Percentiles rank a stretch among this genome's conserved stretches.
These are phyloP conservation scores for Numenius phaeopus DNA, from an alignment of 2,797 vertebrate species.

Conservation along the genomic window DNA sequence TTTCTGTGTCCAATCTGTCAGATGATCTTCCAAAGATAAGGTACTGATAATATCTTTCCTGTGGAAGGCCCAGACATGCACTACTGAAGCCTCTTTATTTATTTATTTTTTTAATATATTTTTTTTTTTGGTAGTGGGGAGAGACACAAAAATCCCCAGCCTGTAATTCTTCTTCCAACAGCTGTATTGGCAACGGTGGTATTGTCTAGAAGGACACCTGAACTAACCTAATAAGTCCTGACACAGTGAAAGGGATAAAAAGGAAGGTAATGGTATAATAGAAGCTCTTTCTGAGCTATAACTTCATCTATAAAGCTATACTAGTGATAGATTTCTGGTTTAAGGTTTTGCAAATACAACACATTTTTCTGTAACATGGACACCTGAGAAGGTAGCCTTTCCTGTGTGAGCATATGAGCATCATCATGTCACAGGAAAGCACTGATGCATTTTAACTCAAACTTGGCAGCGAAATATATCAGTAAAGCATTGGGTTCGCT, in stretches of 20 bases:
- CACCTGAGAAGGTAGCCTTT: background rate
- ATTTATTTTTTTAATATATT: background rate
- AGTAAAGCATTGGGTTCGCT: background rate
- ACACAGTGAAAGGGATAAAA: background rate
- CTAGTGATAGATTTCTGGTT: background rate
- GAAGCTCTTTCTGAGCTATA: background rate
- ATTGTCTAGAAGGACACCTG: background rate
- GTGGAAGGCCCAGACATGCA: background rate
- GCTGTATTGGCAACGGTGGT: background rate
- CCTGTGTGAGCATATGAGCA: background rate
- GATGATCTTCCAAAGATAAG: background rate
- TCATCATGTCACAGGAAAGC: background rate
- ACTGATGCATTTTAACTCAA: background rate
- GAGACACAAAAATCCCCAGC: background rate
- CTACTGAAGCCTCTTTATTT: background rate
- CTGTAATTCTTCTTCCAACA: background rate
- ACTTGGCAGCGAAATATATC: background rate
- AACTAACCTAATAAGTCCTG: background rate
- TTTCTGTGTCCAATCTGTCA: background rate
- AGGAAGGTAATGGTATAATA: background rate
- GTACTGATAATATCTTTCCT: background rate
- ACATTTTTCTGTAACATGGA: background rate
- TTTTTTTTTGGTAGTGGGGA: background rate
- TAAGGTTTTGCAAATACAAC: background rate
- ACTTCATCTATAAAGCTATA: background rate